These are phyloP conservation scores for Gryllus bimaculatus DNA, from an alignment of 1,140 invertebrate species.

Conservation along the genomic window DNA sequence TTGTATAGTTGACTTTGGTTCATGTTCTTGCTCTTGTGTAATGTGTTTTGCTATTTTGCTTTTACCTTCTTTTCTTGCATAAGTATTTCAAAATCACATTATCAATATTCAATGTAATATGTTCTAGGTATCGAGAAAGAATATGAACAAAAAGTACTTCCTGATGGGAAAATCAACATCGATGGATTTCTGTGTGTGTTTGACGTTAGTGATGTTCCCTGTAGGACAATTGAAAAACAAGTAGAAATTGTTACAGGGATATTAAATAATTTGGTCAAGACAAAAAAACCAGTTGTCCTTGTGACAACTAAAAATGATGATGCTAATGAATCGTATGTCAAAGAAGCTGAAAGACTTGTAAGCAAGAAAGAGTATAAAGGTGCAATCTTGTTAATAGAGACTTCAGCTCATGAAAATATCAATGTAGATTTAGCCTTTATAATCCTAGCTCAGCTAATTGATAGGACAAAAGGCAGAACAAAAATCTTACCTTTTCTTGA, in stretches of 20 bases:
- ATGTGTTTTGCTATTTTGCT: too few relatives aligned
- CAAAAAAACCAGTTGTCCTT: constrained; percentile 90
- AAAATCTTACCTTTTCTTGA: constrained; percentile 77
- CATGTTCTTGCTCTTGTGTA: neutral
- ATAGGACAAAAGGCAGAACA: constrained; percentile 55
- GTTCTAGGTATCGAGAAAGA: constrained; percentile 62
- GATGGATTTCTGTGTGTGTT: constrained; percentile 96
- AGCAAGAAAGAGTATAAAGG: constrained; percentile 87
- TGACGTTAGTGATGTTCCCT: constrained; percentile 87
- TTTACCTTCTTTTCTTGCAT: too few relatives aligned
- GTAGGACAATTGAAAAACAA: constrained; percentile 81
- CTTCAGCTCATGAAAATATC: constrained; percentile 92
- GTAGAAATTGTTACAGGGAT: constrained; percentile 73
- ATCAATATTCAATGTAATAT: neutral
- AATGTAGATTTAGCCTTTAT: constrained; percentile 94
- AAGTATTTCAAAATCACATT: neutral
- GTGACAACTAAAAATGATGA: constrained; percentile 97
- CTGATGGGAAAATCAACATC: constrained; percentile 85
- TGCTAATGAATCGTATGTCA: constrained; percentile 74
- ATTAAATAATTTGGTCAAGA: constrained; percentile 75
- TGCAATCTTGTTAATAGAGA: constrained; percentile 82
- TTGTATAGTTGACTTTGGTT: neutral
- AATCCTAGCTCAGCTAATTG: constrained; percentile 83
- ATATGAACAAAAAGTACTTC: constrained; percentile 87
- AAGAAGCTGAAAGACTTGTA: constrained; percentile 81